Conservation (phyloP, 2,797 vertebrate genomes). For the Aplochiton taeniatus region DNA sequence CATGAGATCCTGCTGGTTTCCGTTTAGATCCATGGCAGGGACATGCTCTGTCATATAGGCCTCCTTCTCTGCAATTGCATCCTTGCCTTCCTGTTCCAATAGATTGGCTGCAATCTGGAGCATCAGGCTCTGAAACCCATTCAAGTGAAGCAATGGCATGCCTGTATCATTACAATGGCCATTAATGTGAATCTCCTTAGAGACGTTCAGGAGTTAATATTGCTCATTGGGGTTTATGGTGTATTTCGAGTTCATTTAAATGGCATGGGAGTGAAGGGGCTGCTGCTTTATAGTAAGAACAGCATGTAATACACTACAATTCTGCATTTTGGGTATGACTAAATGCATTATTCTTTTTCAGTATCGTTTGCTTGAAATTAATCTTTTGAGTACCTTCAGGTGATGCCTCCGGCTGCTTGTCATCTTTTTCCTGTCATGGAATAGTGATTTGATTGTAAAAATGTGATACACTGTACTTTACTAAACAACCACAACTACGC, state of each 20-base stretch:
- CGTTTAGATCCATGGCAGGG: conserved; percentile 9
- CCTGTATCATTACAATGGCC: too few species aligned
- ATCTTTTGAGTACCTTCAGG: conserved; percentile 59
- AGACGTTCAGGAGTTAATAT: too few species aligned
- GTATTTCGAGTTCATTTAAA: too few species aligned
- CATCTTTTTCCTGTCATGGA: conserved; percentile 73
- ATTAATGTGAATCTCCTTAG: too few species aligned
- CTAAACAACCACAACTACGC: too few species aligned
- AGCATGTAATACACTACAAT: neutral
- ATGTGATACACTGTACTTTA: too few species aligned
- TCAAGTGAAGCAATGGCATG: neutral
- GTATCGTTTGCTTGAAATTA: too few species aligned
- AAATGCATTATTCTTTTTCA: too few species aligned
- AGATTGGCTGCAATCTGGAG: conserved; percentile 61
- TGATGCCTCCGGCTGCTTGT: conserved; percentile 81
- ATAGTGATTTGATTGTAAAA: neutral
- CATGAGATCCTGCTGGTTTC: conserved; percentile 59
- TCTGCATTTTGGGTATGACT: too few species aligned
- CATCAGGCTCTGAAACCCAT: conserved; percentile 56
- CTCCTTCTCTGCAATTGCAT: conserved; percentile 18
- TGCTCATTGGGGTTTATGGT: too few species aligned
- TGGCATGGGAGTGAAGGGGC: too few species aligned
- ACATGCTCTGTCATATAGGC: conserved; percentile 61
- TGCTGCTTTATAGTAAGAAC: too few species aligned
- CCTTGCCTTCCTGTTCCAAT: conserved; percentile 61